These are phyloP conservation scores for Phocides pigmalion DNA, from an alignment of 1,140 invertebrate genomes.

Conservation along the genomic window DNA sequence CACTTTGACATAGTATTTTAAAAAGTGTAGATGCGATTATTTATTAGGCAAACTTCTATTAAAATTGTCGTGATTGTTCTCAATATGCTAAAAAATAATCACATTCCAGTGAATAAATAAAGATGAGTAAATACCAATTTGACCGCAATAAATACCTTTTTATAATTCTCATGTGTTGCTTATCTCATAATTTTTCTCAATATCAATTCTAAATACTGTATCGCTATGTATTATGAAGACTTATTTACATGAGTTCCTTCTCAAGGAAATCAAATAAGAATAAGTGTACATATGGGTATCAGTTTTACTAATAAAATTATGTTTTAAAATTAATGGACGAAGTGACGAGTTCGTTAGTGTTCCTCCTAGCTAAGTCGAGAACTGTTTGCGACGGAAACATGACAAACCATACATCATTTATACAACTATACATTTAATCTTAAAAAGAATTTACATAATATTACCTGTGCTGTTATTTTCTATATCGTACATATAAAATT, in stretches of 20 bases:
- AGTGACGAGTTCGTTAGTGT: conserved; percentile 82
- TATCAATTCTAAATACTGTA: conserved; percentile 75
- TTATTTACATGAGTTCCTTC: conserved; percentile 78
- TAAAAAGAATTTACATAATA: conserved; percentile 76
- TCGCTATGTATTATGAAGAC: conserved; percentile 68
- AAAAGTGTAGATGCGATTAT: conserved; percentile 60
- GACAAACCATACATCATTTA: conserved; percentile 74
- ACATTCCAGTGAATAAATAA: conserved; percentile 57
- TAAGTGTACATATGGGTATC: conserved; percentile 74
- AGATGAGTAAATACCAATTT: conserved; percentile 65
- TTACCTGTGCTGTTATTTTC: conserved; percentile 75
- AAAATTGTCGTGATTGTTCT: conserved; percentile 39
- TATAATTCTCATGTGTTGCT: conserved; percentile 68
- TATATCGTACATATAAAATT: conserved; percentile 80
- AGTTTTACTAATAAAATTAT: conserved; percentile 78
- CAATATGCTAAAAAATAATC: conserved; percentile 51
- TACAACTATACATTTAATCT: conserved; percentile 69
- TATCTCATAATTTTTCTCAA: conserved; percentile 64
- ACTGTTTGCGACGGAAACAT: conserved; percentile 81
- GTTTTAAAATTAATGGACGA: conserved; percentile 83
- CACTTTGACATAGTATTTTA: conserved; percentile 60
- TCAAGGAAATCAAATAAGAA: conserved; percentile 70
- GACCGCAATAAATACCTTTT: conserved; percentile 68
- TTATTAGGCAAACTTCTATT: conserved; percentile 45
- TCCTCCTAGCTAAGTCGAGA: conserved; percentile 76